Evolutionary conservation across 2,888 invertebrate species (phyloP), one percentile per base, ranked within the genome.

Genomic region (Caenorhabditis macrosperma): DNA sequence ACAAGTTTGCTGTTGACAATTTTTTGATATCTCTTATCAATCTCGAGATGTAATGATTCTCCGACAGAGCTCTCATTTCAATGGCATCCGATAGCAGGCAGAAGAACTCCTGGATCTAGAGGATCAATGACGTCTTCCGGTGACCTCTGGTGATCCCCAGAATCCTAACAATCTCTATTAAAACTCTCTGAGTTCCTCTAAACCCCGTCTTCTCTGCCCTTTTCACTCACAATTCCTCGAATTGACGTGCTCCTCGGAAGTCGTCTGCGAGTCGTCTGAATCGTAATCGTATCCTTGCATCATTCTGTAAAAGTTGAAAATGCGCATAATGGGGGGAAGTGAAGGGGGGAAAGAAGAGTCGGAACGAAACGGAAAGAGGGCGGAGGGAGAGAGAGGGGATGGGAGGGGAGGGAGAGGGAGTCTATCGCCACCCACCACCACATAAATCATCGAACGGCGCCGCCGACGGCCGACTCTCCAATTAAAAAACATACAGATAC

Each of bases 201-300:
- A n/a, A n/a, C n/a, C n/a, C n/a, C n/a, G n/a, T n/a, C n/a, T n/a
- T n/a, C n/a, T n/a, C n/a, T n/a, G n/a, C n/a, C n/a, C n/a, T n/a
- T n/a, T n/a, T 24, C 4, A 60, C 44, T 50, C 35, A 79, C 79
- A 79, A 60, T 67, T 63, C 38, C 74, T 63, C 10, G 74, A 79
- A 41, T 64, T 59, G 2, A 48, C 20, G 4, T 63, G 74, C 35
- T 66, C 71, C n/a, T 78, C 78, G 20, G 59, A 60, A 4, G 54
- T 63, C 33, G 69, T 64, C 35, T 59, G 59, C 2, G 76, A 72
- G 26, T 81, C 81, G 46, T 81, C 81, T n/a, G 76, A 76, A 54
- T 81, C 81, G 60, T 81, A 76, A 20, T 81, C 81, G 52, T 77
- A 76, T 24, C 48, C 67, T 61, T 72, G 76, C 81, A 81, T 81